Evolutionary conservation across 2,113 vertebrate genomes (phyloP), one percentile per base, ranked within the genome.

Genomic region (Dendropsophus ebraccatus): DNA sequence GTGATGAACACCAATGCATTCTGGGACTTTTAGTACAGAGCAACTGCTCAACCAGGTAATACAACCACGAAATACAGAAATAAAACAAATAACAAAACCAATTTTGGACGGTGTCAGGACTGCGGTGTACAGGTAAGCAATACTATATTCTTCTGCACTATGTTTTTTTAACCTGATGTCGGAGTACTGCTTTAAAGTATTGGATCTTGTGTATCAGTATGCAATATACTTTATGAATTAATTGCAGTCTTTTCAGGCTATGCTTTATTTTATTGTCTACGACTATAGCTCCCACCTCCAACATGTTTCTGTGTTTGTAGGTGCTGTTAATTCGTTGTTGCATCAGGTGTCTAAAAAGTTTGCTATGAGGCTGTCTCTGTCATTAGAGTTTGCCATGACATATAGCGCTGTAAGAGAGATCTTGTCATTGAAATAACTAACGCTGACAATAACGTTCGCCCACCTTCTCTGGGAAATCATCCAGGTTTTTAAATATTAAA

Each of bases 401-500:
- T 47, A 37, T 4, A 62, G 17, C 23, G 2, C 76, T 28, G n/a
- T 32, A 76, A 30, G 10, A 77, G 1, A 65, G 56, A 81, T 25
- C 58, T 28, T 81, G 56, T 58, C n/a, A 62, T 56, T 81, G 35
- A 65, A 81, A 65, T 47, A 47, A 65, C 14, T 17, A 81, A 58
- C 78, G 28, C 11, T 81, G 37, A 81, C 35, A 81, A 81, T 81
- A 65, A 21, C 21, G 58, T 9, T 81, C 56, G n/a, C 78, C 78
- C 52, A 81, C 78, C 78, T 81, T 65, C 65, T 81, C 78, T 81
- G 78, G 78, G 78, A 60, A 81, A 62, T 37, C 23, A 47, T 81
- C 78, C 78, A 81, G 58, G 14, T 65, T 81, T 62, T 65, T 28
- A 62, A 28, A 65, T 25, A 81, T 2, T n/a, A 45, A 81, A 81